phyloP scores from a whole-genome alignment of 2,797 vertebrate genomes.

The Labeo calbasu region DNA sequence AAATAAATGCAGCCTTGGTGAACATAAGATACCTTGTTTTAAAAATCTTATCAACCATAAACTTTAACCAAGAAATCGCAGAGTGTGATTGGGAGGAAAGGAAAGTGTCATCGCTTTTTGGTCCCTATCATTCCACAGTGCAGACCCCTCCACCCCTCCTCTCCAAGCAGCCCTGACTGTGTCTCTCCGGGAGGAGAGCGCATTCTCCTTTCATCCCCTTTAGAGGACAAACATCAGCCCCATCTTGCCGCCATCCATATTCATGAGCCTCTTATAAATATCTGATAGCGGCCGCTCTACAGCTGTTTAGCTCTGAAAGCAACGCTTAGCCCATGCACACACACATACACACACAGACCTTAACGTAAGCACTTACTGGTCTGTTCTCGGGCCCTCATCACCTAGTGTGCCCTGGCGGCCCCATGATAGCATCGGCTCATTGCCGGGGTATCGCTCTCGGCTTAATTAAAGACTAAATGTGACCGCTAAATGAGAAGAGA shows the following conservation, averaged over 20 bases:
- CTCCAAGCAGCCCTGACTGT: constrained; percentile 70
- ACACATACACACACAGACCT: constrained; percentile 28
- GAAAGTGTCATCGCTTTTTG: constrained; percentile 26
- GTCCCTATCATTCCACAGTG: constrained; percentile 52
- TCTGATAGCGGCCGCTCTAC: constrained; percentile 82
- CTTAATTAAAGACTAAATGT: constrained; percentile 82
- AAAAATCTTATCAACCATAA: too few relatives aligned
- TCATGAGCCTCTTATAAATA: constrained; percentile 87
- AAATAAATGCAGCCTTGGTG: not conserved
- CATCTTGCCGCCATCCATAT: constrained; percentile 82
- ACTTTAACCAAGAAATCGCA: not conserved
- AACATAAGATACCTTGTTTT: not conserved
- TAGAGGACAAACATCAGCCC: constrained; percentile 88
- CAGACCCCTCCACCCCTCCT: constrained; percentile 32
- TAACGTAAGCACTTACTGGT: constrained; percentile 57
- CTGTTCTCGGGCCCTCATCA: constrained; percentile 64
- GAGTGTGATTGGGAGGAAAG: not conserved
- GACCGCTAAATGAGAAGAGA: constrained; percentile 80
- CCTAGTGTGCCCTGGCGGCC: constrained; percentile 58
- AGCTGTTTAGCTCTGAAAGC: constrained; percentile 79
- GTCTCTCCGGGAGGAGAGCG: constrained; percentile 75
- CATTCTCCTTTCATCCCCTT: constrained; percentile 85
- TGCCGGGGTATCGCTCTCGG: constrained; percentile 71
- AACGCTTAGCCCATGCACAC: constrained; percentile 61
- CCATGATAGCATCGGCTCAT: constrained; percentile 77